These are phyloP conservation scores for Epiperipatus broadwayi DNA, from an alignment of 2,888 invertebrate genomes.

Conservation along the genomic window DNA sequence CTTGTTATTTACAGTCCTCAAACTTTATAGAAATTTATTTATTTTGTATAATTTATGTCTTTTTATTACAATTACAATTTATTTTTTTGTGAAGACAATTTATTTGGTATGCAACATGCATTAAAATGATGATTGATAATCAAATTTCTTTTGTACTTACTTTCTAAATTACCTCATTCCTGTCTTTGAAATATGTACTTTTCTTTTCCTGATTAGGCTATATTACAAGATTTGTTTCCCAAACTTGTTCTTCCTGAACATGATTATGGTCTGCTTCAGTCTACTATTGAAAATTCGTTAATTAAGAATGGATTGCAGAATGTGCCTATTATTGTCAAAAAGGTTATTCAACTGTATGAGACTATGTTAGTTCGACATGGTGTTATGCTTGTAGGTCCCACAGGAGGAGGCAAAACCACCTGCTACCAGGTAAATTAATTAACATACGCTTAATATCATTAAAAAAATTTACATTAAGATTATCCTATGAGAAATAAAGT, in stretches of 20 bases:
- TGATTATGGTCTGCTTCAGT: conserved; percentile 53
- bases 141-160: too few species aligned
- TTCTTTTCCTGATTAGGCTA: conserved; percentile 37
- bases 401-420: conserved; percentile 65
- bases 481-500: not conserved
- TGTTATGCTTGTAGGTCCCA: conserved; percentile 76
- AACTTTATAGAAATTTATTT: too few species aligned
- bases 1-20: too few species aligned
- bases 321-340: conserved; percentile 50
- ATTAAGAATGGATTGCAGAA: conserved; percentile 38
- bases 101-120: too few species aligned
- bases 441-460: not conserved
- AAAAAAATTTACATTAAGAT: not conserved
- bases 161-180: too few species aligned
- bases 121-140: too few species aligned
- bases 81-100: too few species aligned
- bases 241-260: conserved; percentile 54
- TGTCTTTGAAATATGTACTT: too few species aligned
- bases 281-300: conserved; percentile 36
- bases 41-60: too few species aligned
- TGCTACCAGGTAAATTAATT: conserved; percentile 43
- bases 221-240: conserved; percentile 72
- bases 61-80: too few species aligned
- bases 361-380: conserved; percentile 80
- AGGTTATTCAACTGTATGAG: conserved; percentile 67